Conservation (phyloP, 2,113 vertebrate species). For the Sinocyclocheilus anshuiensis region DNA sequence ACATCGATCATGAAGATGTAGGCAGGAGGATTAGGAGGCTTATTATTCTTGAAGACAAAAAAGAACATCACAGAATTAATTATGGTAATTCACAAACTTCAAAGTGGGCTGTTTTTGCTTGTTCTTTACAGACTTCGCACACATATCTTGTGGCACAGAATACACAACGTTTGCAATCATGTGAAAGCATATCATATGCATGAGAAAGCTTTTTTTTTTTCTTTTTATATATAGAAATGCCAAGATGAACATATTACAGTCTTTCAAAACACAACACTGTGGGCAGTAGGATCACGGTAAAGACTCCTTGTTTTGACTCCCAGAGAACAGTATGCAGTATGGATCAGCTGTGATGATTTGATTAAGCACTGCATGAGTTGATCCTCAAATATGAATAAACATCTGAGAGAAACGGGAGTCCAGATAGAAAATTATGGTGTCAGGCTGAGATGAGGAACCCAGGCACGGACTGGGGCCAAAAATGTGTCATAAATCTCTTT, state of each 20-base stretch:
- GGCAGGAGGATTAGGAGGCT: constrained; percentile 84
- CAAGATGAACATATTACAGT: constrained; percentile 43
- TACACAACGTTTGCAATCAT: neutral
- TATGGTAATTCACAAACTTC: constrained; percentile 7
- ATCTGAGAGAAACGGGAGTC: constrained; percentile 48
- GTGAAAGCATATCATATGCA: neutral
- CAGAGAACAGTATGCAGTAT: constrained; percentile 44
- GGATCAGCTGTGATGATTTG: constrained; percentile 57
- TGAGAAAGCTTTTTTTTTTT: neutral
- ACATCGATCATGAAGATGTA: constrained; percentile 99
- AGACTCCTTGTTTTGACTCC: neutral
- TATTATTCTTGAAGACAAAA: constrained; percentile 83
- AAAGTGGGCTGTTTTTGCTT: neutral
- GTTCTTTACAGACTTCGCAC: neutral
- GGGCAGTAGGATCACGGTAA: neutral
- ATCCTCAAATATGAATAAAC: constrained; percentile 65
- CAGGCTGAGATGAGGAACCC: constrained; percentile 2
- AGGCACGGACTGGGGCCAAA: neutral
- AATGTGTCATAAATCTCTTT: constrained; percentile 2
- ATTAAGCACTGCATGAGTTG: constrained; percentile 55
- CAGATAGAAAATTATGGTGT: constrained; percentile 53
- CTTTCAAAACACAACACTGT: neutral
- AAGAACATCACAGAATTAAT: neutral
- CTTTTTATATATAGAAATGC: neutral
- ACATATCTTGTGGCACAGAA: neutral